phyloP scores from a whole-genome alignment of 2,797 vertebrate genomes.

The Acanthornis magna region DNA sequence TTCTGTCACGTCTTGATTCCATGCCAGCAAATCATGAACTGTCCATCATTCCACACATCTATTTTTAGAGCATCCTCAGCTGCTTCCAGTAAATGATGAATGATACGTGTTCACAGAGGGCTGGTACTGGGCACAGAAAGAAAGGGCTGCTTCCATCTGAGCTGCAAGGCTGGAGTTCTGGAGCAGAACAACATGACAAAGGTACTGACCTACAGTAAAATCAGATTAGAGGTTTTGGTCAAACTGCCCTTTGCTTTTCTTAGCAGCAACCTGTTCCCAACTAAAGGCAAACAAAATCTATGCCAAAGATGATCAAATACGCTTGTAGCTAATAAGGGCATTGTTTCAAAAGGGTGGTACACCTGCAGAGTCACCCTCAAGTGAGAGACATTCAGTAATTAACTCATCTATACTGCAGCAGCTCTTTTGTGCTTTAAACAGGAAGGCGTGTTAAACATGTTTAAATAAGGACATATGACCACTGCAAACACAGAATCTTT shows the following conservation, averaged over 20 bases:
- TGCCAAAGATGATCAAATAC: not conserved
- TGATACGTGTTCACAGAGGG: slow-evolving; percentile 65
- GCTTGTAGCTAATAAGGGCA: not conserved
- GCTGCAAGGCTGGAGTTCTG: not conserved
- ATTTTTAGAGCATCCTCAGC: slow-evolving; percentile 82
- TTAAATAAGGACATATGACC: not conserved
- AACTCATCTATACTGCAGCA: not conserved
- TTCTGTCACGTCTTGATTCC: slow-evolving; percentile 68
- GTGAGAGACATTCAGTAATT: not conserved
- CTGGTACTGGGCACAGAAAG: not conserved
- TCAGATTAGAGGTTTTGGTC: not conserved
- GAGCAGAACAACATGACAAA: not conserved
- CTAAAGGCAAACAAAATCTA: not conserved
- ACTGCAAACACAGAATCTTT: not conserved
- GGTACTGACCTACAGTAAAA: slow-evolving; percentile 16
- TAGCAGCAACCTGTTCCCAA: not conserved
- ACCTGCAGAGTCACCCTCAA: not conserved
- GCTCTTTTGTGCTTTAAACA: not conserved
- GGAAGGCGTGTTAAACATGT: not conserved
- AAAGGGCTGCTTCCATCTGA: not conserved
- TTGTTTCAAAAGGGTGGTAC: not conserved
- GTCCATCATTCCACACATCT: slow-evolving; percentile 72
- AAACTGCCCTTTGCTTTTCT: slow-evolving; percentile 16
- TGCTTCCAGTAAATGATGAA: slow-evolving; percentile 76
- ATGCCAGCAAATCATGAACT: slow-evolving; percentile 70